These are phyloP conservation scores for Trematomus loennbergii DNA, from an alignment of 2,113 vertebrate genomes.

Conservation along the genomic window DNA sequence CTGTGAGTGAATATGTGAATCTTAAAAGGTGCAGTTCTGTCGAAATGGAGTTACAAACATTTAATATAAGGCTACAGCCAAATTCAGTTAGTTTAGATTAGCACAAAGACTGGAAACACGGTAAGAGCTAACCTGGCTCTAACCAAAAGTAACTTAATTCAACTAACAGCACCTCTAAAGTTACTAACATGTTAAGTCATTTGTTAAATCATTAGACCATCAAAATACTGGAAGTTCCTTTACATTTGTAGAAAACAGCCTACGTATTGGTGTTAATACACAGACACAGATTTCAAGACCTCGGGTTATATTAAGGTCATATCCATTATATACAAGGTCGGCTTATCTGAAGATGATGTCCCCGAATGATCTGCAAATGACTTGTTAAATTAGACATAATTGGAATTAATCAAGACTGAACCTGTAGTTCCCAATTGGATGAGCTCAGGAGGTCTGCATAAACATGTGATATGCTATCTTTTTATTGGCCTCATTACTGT, in stretches of 20 bases:
- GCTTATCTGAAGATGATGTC: slow-evolving; percentile 20
- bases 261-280: background rate
- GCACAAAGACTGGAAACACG: too few relatives aligned
- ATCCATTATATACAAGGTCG: background rate
- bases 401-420: slow-evolving; percentile 38
- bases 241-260: background rate
- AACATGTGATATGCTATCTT: slow-evolving; percentile 51
- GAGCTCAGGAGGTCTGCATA: slow-evolving; percentile 26
- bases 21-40: background rate
- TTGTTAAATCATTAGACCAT: too few relatives aligned
- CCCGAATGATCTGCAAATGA: slow-evolving; percentile 6
- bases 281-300: background rate
- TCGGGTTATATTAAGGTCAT: background rate
- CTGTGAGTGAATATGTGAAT: background rate
- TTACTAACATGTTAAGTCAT: too few relatives aligned
- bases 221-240: background rate
- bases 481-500: slow-evolving; percentile 57
- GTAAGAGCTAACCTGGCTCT: too few relatives aligned
- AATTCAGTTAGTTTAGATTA: too few relatives aligned
- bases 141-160: too few relatives aligned
- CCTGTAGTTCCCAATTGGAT: slow-evolving; percentile 20
- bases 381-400: slow-evolving; percentile 16
- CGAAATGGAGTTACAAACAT: too few relatives aligned
- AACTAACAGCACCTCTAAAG: too few relatives aligned
- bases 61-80: too few relatives aligned